Evolutionary conservation across 2,888 invertebrate genomes (phyloP).

Genomic region (Pollenia griseotomentosa): DNA sequence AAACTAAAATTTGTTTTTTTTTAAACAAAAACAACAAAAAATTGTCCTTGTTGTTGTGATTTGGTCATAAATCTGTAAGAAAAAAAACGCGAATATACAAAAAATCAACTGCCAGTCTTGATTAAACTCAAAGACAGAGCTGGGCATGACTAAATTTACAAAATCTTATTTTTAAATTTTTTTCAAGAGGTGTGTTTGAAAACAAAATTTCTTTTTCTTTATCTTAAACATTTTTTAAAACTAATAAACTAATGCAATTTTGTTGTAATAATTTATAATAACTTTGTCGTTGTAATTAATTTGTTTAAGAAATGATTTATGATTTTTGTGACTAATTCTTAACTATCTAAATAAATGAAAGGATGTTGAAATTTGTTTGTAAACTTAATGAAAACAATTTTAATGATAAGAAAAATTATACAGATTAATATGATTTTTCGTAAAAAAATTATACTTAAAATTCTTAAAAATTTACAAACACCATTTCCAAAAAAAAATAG

Average conservation of each 20-base stretch:
- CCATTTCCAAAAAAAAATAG: too few relatives aligned
- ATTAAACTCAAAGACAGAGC: conserved; percentile 61
- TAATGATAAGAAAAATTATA: neutral
- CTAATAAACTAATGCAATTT: conserved; percentile 69
- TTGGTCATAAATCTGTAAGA: conserved; percentile 56
- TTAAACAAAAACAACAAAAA: conserved; percentile 8
- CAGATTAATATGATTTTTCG: conserved; percentile 8
- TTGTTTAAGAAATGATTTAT: conserved; percentile 51
- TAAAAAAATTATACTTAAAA: too few relatives aligned
- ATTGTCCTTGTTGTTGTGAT: conserved; percentile 57
- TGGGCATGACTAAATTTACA: conserved; percentile 10
- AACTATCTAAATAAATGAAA: neutral
- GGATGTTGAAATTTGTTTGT: neutral
- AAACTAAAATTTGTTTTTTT: neutral
- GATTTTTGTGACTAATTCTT: conserved; percentile 33
- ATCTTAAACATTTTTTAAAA: conserved; percentile 42
- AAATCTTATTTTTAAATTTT: neutral
- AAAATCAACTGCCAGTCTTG: conserved; percentile 67
- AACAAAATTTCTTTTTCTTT: neutral
- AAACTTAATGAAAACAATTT: too few relatives aligned
- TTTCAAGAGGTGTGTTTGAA: conserved; percentile 47
- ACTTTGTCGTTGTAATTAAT: conserved; percentile 47
- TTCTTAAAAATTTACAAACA: too few relatives aligned
- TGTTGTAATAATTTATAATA: conserved; percentile 61
- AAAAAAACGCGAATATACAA: conserved; percentile 21